Evolutionary conservation across 2,113 vertebrate species (phyloP).

Genomic region (Sterrhoptilus dennistouni): DNA sequence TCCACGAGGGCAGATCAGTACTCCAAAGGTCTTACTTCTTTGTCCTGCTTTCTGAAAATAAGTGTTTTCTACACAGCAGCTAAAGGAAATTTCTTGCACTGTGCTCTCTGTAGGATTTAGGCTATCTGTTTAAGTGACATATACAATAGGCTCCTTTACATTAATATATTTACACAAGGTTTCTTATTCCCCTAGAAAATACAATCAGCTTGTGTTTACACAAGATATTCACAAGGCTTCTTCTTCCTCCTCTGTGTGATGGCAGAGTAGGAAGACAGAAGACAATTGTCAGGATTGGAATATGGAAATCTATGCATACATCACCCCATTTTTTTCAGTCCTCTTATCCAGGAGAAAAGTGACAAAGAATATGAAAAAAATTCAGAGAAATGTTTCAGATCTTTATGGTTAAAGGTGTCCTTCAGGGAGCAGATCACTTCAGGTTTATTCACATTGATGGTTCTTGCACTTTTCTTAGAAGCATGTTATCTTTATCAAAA

Average conservation of each 20-base stretch:
- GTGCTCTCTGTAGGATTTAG: neutral
- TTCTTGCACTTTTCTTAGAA: neutral
- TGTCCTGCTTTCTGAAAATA: neutral
- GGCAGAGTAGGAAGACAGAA: neutral
- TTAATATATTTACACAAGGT: neutral
- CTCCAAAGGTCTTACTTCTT: neutral
- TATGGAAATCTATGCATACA: accelerated
- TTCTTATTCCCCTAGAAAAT: neutral
- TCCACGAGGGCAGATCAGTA: neutral
- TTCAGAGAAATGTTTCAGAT: neutral
- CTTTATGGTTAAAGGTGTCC: neutral
- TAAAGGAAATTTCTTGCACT: neutral
- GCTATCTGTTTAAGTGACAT: neutral
- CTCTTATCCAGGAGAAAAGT: neutral
- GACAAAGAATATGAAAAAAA: neutral
- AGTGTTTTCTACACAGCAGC: neutral
- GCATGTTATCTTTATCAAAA: neutral
- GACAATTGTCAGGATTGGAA: neutral
- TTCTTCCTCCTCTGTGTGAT: neutral
- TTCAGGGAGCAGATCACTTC: neutral
- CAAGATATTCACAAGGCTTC: neutral
- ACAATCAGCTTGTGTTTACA: neutral
- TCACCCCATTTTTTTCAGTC: neutral
- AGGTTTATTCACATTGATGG: neutral
- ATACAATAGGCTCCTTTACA: neutral